Evolutionary conservation across 2,113 vertebrate genomes (phyloP).

Genomic region (Jaculus jaculus): DNA sequence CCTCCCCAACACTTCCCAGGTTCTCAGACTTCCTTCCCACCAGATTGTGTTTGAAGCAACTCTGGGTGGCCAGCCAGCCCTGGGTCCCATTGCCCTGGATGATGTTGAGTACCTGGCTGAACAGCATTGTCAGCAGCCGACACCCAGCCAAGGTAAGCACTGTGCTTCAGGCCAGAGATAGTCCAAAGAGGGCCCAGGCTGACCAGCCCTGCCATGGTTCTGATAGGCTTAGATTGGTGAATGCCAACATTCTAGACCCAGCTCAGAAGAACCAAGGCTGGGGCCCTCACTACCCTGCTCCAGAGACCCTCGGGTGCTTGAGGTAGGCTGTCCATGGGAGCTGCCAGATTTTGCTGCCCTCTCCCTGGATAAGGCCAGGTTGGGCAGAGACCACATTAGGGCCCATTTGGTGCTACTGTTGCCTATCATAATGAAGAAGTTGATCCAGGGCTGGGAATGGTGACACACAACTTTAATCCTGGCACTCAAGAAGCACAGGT

Average conservation of each 20-base stretch:
- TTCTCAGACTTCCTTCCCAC: fast-evolving
- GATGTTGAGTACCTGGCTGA: conserved; percentile 72
- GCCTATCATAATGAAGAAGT: background rate
- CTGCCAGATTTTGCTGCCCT: background rate
- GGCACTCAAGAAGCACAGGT: too few species aligned
- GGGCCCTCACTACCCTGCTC: background rate
- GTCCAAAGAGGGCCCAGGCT: background rate
- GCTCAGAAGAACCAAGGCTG: background rate
- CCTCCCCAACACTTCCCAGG: fast-evolving
- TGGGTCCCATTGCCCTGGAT: conserved; percentile 83
- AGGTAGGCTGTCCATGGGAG: background rate
- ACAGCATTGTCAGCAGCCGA: conserved; percentile 54
- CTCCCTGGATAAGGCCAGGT: background rate
- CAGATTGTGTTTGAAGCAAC: conserved; percentile 85
- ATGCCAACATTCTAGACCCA: too few species aligned
- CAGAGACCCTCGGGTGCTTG: fast-evolving
- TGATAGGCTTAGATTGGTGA: background rate
- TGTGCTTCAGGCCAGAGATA: background rate
- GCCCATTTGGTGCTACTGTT: fast-evolving
- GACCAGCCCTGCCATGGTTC: background rate
- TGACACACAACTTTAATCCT: too few species aligned
- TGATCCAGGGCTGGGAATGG: too few species aligned
- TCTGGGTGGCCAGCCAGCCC: conserved; percentile 61
- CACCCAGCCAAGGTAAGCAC: background rate
- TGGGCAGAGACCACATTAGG: too few species aligned